These are phyloP conservation scores for Anableps anableps DNA, from an alignment of 2,797 vertebrate genomes.

Conservation along the genomic window DNA sequence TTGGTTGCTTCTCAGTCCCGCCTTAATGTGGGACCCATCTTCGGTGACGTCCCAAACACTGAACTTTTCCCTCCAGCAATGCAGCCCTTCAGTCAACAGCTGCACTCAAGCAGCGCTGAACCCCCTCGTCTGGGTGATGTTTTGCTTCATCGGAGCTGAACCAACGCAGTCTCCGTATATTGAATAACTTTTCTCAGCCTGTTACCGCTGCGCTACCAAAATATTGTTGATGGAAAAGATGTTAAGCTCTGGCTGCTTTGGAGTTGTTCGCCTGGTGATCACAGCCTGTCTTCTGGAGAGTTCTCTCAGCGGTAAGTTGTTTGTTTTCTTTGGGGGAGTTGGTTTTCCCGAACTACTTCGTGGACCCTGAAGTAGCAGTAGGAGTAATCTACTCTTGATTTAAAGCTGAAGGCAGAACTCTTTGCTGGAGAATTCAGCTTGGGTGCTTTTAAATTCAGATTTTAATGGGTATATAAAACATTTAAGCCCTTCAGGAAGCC, in stretches of 20 bases:
- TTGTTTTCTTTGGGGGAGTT: constrained; percentile 10
- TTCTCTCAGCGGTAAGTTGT: constrained; percentile 61
- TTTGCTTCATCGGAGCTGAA: constrained; percentile 2
- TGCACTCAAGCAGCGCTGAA: background rate
- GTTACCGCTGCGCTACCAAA: background rate
- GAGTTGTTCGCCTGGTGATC: constrained; percentile 38
- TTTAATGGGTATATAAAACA: background rate
- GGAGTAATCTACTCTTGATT: background rate
- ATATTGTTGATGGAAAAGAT: constrained; percentile 45
- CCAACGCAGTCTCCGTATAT: background rate
- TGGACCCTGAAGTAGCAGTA: background rate
- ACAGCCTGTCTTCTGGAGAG: constrained; percentile 27
- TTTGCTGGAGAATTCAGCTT: background rate
- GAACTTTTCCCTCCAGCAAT: constrained; percentile 9
- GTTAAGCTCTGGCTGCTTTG: constrained; percentile 31
- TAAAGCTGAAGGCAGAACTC: background rate
- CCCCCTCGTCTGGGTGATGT: constrained; percentile 25
- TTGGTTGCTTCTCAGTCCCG: constrained; percentile 36
- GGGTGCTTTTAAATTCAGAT: background rate
- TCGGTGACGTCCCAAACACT: constrained; percentile 56
- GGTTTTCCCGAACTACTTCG: constrained; percentile 10
- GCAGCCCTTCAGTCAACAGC: constrained; percentile 36
- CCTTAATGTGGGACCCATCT: constrained; percentile 51
- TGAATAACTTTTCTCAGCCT: background rate
- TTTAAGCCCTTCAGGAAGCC: background rate